Evolutionary conservation across 2,113 vertebrate genomes (phyloP).

Genomic region (Dipodomys merriami): DNA sequence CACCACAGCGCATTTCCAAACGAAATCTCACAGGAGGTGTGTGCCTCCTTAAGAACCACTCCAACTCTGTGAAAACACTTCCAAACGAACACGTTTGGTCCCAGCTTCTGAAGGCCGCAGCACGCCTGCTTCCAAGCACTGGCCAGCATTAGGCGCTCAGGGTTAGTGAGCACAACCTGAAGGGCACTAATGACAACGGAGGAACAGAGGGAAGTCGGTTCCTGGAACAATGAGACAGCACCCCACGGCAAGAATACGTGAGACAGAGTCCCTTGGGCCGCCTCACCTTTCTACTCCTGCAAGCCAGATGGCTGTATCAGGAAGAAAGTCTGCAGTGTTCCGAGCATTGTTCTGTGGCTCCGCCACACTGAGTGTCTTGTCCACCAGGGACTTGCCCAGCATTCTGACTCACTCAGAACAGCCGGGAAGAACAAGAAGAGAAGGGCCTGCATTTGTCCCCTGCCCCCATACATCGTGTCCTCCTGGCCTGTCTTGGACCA

Average conservation of each 20-base stretch:
- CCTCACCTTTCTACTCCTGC: conserved; percentile 52
- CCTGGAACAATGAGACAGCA: conserved; percentile 58
- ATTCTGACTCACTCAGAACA: fast-evolving
- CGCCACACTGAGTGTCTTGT: conserved; percentile 1
- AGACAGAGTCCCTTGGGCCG: conserved; percentile 56
- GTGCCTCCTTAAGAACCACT: background rate
- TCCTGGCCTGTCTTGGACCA: background rate
- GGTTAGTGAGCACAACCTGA: conserved; percentile 16
- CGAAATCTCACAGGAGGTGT: background rate
- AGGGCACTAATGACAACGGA: conserved; percentile 68
- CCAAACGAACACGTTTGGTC: background rate
- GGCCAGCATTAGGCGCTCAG: background rate
- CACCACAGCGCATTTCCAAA: background rate
- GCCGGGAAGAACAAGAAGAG: background rate
- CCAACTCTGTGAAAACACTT: background rate
- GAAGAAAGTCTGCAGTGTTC: background rate
- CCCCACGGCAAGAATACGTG: conserved; percentile 59
- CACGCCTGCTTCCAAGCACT: background rate
- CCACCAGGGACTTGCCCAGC: background rate
- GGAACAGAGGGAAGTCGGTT: conserved; percentile 41
- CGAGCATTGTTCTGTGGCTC: background rate
- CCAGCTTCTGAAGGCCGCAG: background rate
- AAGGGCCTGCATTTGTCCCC: fast-evolving
- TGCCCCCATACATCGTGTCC: conserved; percentile 8
- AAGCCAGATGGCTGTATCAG: background rate